Evolutionary conservation across 2,113 vertebrate genomes (phyloP).

Genomic region (Varanus komodoensis): DNA sequence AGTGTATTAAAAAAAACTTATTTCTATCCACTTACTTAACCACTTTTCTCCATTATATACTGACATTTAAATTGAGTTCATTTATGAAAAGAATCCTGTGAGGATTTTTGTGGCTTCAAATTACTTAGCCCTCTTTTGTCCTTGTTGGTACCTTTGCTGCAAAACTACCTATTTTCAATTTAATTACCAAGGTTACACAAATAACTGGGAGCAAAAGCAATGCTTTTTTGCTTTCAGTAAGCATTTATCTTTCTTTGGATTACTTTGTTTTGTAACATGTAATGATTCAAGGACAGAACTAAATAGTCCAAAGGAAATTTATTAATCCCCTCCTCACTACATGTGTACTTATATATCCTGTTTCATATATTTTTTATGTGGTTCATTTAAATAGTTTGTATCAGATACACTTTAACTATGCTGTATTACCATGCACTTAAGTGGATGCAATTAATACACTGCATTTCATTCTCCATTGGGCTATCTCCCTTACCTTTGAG

Average conservation of each 20-base stretch:
- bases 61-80: conserved; percentile 10
- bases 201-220: neutral
- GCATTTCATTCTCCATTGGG: neutral
- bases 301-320: neutral
- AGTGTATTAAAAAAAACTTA: neutral
- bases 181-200: conserved; percentile 3
- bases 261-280: neutral
- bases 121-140: conserved; percentile 5
- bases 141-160: conserved; percentile 1
- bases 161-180: conserved; percentile 35
- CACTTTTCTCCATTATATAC: neutral
- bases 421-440: neutral
- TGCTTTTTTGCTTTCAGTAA: neutral
- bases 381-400: neutral
- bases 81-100: neutral
- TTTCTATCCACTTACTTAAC: neutral
- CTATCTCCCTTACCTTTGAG: neutral
- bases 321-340: neutral
- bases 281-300: conserved; percentile 1
- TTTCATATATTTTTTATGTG: neutral
- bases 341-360: neutral
- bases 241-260: neutral
- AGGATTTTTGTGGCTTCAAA: conserved; percentile 22
- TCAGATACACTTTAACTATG: neutral
- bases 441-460: neutral